Evolutionary conservation across 1,140 invertebrate genomes (phyloP), one percentile per base, ranked within the genome.

Genomic region (Pogonomyrmex californicus): DNA sequence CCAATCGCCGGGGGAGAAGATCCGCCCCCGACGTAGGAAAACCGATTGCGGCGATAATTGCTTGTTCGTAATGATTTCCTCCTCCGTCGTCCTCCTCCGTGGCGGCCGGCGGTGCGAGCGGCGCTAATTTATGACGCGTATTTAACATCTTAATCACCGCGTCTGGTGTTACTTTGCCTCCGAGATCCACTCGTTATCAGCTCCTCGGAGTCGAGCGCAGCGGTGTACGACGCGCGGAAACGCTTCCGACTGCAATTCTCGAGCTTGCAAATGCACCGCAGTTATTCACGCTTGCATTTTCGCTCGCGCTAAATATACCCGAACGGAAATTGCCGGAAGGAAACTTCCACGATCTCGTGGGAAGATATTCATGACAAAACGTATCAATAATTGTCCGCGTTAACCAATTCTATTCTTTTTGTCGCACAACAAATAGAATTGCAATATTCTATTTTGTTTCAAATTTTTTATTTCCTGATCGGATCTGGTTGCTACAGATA

Each of bases 121-220:
- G 6, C 54, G 66, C 54, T 73, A 83, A 83, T 83, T 83, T 82
- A 82, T 60, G 79, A 82, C 41, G 68, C 68, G 54, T 75, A 83
- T 83, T 83, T 83, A 83, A 83, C 79, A 83, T 83, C 79, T 83
- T 83, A 83, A 83, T 83, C 79, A 75, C 79, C 68, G 54, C 79
- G 79, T 83, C 79, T 73, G 68, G n/a, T 44, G 49, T 38, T 71
- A 58, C 49, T 81, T 81, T 38, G 30, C 68, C n/a, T 47, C 7
- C 17, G 30, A 75, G 79, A 83, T 62, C 68, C 56, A 17, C 79
- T 60, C 68, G 79, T 83, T 83, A 83, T 83, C 54, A 60, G 56
- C 68, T 62, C 41, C 54, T 23, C 30, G 33, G 66, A 71, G 51
- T 70, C 12, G 23, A 70, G 51, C 9, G 41, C 23, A 23, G 9